These are phyloP conservation scores for Eulemur coronatus DNA, from an alignment of 2,797 vertebrate genomes.

Conservation along the genomic window DNA sequence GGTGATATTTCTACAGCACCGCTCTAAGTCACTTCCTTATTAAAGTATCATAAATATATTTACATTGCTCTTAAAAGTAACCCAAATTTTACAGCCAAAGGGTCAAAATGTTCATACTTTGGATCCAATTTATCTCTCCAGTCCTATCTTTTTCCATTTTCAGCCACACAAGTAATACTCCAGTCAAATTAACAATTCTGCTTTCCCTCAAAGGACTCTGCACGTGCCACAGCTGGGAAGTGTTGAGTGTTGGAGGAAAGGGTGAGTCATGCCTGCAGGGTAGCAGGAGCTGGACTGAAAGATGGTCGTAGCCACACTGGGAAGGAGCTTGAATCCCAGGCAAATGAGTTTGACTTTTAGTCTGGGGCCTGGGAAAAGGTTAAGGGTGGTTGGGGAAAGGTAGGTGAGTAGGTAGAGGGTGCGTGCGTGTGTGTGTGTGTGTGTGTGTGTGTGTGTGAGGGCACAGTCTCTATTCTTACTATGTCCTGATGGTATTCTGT, in stretches of 20 bases:
- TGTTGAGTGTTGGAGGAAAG: neutral
- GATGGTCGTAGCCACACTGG: neutral
- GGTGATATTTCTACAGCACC: neutral
- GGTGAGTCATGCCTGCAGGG: neutral
- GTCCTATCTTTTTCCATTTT: neutral
- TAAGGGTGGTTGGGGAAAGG: fast-evolving
- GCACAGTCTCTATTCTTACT: neutral
- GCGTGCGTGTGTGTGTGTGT: neutral
- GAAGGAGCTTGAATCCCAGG: neutral
- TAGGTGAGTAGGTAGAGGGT: too few species aligned
- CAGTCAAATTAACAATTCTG: neutral
- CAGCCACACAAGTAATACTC: neutral
- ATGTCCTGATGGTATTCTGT: neutral
- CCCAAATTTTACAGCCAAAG: neutral
- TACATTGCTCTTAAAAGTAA: neutral
- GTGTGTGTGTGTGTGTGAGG: neutral
- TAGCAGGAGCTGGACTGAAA: neutral
- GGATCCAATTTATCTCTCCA: neutral
- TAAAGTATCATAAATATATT: neutral
- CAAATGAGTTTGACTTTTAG: neutral
- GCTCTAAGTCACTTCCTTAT: neutral
- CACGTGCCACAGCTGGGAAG: neutral
- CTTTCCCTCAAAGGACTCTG: neutral
- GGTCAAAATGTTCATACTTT: neutral
- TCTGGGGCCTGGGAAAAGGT: neutral